Evolutionary conservation across 2,797 vertebrate species (phyloP).

Genomic region (Helostoma temminkii): DNA sequence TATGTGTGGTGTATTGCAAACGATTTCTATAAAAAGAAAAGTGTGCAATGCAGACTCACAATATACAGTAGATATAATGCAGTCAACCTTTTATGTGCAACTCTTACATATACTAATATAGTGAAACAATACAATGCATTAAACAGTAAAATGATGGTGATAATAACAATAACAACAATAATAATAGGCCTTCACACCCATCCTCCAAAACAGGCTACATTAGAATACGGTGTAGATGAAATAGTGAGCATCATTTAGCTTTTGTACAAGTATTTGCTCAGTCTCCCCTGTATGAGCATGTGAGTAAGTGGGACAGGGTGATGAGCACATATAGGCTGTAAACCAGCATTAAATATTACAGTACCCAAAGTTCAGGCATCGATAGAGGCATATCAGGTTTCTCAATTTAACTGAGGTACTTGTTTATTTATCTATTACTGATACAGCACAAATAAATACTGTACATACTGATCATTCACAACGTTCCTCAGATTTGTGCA

Average conservation of each 20-base stretch:
- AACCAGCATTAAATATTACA: conserved; percentile 14
- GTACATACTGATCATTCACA: conserved; percentile 11
- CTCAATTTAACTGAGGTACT: not conserved
- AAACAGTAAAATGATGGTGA: conserved; percentile 7
- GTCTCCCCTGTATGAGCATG: not conserved
- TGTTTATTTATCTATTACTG: not conserved
- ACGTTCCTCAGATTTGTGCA: conserved; percentile 2
- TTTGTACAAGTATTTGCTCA: conserved; percentile 16
- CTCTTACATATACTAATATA: conserved; percentile 5
- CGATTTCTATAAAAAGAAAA: not conserved
- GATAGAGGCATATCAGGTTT: conserved; percentile 1
- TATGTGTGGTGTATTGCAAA: not conserved
- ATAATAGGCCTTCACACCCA: not conserved
- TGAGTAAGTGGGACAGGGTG: not conserved
- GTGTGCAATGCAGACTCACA: not conserved
- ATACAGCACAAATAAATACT: conserved; percentile 18
- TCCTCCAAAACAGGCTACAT: conserved; percentile 1
- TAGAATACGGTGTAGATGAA: conserved; percentile 8
- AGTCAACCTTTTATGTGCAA: conserved; percentile 10
- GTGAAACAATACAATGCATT: conserved; percentile 1
- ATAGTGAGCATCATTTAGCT: conserved; percentile 12
- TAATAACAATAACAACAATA: too few relatives aligned
- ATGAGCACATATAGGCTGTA: not conserved
- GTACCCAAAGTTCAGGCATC: conserved; percentile 9
- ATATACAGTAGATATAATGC: conserved; percentile 2